Evolutionary conservation across 2,888 invertebrate species (phyloP), one percentile per base, ranked within the genome.

Genomic region (Torymus auratus): DNA sequence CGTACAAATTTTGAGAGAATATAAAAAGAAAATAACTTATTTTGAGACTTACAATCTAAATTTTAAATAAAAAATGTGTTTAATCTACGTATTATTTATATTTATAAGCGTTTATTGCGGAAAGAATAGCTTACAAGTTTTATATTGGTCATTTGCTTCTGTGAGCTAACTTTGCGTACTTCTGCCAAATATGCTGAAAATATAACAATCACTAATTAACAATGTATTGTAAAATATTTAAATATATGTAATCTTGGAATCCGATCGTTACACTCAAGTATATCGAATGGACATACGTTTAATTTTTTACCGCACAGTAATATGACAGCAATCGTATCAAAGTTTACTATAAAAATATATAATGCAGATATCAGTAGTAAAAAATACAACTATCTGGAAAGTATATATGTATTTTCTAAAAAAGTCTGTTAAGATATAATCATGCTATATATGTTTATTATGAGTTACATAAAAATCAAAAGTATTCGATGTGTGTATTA

Each of bases 171-270:
- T 75, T 68, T 61, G 75, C 75, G 65, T 68, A 74, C 58, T 41
- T 65, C 58, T 65, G 23, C 41, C 56, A 73, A 73, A 73, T 73
- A 65, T 74, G 65, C 65, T 67, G 65, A 74, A 74, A 74, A 65
- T 28, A 28, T 28, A 28, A 64, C 53, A 55, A 65, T 73, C 52
- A 55, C 14, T 64, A 10, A 41, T 61, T 23, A 17, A 64, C 23
- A 55, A 55, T 28, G 13, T 17, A 72, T 50, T n/a, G 10, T 11
- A 17, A 28, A 15, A 52, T 10, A 15, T 65, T 20, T 20, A 20
- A 20, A 41, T 41, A 28, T 28, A 41, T 41, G 41, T 41, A 41
- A 41, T 41, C 41, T 41, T 41, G 41, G 7, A 41, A 41, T 41
- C 41, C 41, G 5, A 41, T 41, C 7, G 41, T 41, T 41, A 41